Conservation (phyloP, 2,888 invertebrate genomes). For the Gastrophysa polygoni region DNA sequence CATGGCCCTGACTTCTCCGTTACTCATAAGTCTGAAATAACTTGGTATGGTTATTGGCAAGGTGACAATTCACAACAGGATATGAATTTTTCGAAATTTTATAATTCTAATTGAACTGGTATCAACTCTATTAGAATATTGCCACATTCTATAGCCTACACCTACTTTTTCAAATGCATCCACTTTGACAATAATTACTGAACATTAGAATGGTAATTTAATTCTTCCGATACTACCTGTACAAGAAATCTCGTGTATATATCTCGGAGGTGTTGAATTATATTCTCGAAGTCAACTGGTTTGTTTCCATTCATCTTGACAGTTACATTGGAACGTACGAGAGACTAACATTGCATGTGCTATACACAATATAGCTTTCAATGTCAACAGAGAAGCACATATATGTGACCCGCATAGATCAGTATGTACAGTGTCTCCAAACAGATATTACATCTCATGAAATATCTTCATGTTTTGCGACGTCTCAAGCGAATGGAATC, state of each 20-base stretch:
- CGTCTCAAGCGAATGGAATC: too few relatives aligned
- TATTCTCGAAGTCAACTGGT: slow-evolving; percentile 4
- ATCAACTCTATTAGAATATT: slow-evolving; percentile 15
- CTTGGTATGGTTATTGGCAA: slow-evolving; percentile 4
- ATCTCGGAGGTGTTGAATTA: slow-evolving; percentile 9
- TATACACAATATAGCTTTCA: not conserved
- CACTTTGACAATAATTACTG: slow-evolving; percentile 8
- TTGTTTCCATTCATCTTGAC: slow-evolving; percentile 2
- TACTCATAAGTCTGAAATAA: too few relatives aligned
- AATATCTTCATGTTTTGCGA: too few relatives aligned
- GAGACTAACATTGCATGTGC: not conserved
- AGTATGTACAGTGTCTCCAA: too few relatives aligned
- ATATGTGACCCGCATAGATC: not conserved
- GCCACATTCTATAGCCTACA: slow-evolving; percentile 17
- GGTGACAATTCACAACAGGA: slow-evolving; percentile 9
- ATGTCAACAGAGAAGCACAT: not conserved
- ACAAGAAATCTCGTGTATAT: not conserved
- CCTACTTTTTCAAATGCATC: slow-evolving; percentile 9
- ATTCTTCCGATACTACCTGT: not conserved
- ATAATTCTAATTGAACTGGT: slow-evolving; percentile 13
- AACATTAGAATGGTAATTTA: not conserved
- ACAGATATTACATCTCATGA: too few relatives aligned
- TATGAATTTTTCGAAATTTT: slow-evolving; percentile 11
- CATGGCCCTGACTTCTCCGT: too few relatives aligned
- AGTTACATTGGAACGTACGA: slow-evolving; percentile 1